Conservation (phyloP, 2,888 invertebrate species). For the Periphyllus acericola region DNA sequence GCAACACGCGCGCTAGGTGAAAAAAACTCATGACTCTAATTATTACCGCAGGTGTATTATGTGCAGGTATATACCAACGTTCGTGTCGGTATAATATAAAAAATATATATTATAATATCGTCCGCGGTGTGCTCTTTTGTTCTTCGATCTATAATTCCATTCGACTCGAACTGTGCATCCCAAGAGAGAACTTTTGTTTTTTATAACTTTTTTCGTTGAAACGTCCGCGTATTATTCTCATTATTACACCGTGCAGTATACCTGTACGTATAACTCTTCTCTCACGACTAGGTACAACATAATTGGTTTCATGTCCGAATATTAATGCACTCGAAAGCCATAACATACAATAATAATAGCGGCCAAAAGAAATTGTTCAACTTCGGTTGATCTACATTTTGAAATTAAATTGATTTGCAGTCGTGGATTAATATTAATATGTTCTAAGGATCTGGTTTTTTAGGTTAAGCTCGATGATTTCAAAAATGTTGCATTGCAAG, state of each 20-base stretch:
- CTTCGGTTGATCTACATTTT: no score
- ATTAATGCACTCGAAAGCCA: no score
- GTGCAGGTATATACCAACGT: no score
- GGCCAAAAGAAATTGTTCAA: no score
- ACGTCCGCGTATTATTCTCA: background rate
- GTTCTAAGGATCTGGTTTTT: no score
- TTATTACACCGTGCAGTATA: no score
- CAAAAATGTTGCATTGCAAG: no score
- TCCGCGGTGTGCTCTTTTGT: background rate
- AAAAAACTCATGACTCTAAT: conserved; percentile 15
- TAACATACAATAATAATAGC: no score
- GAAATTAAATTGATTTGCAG: no score
- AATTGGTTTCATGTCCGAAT: background rate
- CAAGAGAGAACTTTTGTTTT: background rate
- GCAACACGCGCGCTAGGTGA: background rate
- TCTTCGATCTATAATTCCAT: background rate
- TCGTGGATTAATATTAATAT: no score
- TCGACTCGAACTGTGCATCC: background rate
- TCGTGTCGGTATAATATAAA: background rate
- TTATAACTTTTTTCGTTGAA: background rate
- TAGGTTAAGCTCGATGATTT: no score
- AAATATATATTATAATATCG: background rate
- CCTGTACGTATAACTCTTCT: background rate
- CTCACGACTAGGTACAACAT: background rate
- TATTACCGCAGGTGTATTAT: background rate